phyloP scores from a whole-genome alignment of 2,797 vertebrate genomes.

The Eulemur coronatus region DNA sequence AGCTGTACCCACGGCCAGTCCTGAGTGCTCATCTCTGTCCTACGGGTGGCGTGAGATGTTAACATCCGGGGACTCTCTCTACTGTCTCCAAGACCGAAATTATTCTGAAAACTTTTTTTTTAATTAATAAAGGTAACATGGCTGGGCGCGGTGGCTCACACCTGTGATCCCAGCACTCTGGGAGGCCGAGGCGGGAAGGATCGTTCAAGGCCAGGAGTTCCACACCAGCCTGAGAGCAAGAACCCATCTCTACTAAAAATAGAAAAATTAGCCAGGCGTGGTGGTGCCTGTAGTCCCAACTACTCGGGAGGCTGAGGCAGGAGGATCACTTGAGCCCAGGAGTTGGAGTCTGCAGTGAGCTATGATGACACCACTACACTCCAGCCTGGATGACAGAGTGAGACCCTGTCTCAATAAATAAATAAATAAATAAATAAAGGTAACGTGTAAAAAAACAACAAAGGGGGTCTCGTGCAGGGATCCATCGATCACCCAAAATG shows the following conservation, averaged over 20 bases:
- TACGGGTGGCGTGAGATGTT: background rate
- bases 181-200: no score
- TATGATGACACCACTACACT: no score
- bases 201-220: no score
- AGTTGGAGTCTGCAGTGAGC: no score
- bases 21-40: background rate
- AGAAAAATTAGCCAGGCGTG: no score
- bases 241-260: no score
- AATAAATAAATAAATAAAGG: background rate
- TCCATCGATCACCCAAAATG: background rate
- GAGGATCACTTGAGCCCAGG: no score
- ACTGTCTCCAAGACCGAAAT: background rate
- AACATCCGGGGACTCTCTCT: background rate
- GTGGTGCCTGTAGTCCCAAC: no score
- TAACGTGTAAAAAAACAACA: background rate
- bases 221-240: no score
- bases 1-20: rapidly evolving
- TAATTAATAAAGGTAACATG: background rate
- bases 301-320: no score
- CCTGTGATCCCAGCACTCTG: no score
- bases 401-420: background rate
- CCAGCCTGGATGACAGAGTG: background rate
- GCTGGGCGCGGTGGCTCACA: no score
- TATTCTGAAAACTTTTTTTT: background rate
- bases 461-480: background rate